Evolutionary conservation across 2,113 vertebrate species (phyloP).

Genomic region (Dipodomys ordii): DNA sequence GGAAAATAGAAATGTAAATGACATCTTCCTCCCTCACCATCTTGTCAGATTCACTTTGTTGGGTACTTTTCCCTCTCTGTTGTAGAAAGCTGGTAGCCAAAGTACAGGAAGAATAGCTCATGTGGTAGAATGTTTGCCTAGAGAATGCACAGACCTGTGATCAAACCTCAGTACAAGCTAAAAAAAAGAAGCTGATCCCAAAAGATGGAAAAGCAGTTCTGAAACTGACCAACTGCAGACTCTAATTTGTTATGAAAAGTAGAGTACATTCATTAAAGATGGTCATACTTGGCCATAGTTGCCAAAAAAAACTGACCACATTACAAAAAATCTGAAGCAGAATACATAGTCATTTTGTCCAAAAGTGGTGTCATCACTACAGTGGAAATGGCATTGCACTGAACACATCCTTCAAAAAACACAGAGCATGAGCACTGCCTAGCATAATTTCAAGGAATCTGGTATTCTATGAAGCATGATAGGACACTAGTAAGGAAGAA

Average conservation of each 20-base stretch:
- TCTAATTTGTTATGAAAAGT: background rate
- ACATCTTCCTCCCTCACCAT: background rate
- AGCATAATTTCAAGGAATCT: background rate
- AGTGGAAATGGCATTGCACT: background rate
- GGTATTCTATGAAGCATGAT: background rate
- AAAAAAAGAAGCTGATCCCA: background rate
- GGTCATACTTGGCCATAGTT: background rate
- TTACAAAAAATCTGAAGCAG: background rate
- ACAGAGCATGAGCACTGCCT: background rate
- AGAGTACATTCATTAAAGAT: no score
- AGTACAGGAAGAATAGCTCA: no score
- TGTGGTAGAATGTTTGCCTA: no score
- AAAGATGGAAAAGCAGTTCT: no score
- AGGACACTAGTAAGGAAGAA: background rate
- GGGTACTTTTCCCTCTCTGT: no score
- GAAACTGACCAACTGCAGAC: background rate
- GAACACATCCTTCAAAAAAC: background rate
- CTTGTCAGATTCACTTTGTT: background rate
- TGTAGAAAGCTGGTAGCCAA: no score
- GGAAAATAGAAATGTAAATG: background rate
- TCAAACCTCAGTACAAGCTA: no score
- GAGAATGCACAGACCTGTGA: no score
- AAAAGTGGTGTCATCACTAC: no score
- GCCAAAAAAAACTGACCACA: background rate
- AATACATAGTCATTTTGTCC: no score